Percentiles rank a stretch among this genome's conserved stretches.
Evolutionary conservation across 2,797 vertebrate genomes (phyloP).

Genomic region (Typhlichthys subterraneus): DNA sequence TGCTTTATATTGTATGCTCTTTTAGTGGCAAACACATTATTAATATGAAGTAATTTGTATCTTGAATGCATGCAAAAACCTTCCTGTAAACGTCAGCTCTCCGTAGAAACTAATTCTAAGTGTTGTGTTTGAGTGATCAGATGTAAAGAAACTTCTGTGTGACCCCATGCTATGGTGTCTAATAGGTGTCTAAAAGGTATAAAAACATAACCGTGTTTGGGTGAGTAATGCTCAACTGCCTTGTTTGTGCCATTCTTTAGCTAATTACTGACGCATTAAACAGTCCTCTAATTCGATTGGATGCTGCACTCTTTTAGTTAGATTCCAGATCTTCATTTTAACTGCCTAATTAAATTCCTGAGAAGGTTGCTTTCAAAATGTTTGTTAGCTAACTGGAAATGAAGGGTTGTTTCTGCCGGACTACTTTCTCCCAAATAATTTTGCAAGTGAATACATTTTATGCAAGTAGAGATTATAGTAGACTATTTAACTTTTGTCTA

Average conservation of each 20-base stretch:
- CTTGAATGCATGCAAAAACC: background rate
- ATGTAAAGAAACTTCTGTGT: constrained; percentile 40
- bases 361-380: constrained; percentile 47
- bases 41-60: constrained; percentile 10
- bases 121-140: background rate
- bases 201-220: constrained; percentile 70
- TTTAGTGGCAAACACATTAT: background rate
- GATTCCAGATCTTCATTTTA: constrained; percentile 70
- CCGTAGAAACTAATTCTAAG: constrained; percentile 1
- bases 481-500: too few species aligned
- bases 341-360: constrained; percentile 75
- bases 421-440: constrained; percentile 24
- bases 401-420: constrained; percentile 25
- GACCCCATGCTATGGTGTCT: constrained; percentile 53
- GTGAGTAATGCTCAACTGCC: constrained; percentile 67
- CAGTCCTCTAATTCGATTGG: constrained; percentile 75
- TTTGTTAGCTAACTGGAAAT: constrained; percentile 36
- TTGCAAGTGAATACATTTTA: background rate
- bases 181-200: constrained; percentile 54
- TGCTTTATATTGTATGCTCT: constrained; percentile 27
- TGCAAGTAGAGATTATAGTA: too few species aligned
- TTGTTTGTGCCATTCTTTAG: constrained; percentile 65
- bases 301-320: constrained; percentile 75
- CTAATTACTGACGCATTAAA: constrained; percentile 75
- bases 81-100: background rate